Evolutionary conservation across 1,140 invertebrate species (phyloP), one percentile per base, ranked within the genome.

Genomic region (Megalonaias nervosa): DNA sequence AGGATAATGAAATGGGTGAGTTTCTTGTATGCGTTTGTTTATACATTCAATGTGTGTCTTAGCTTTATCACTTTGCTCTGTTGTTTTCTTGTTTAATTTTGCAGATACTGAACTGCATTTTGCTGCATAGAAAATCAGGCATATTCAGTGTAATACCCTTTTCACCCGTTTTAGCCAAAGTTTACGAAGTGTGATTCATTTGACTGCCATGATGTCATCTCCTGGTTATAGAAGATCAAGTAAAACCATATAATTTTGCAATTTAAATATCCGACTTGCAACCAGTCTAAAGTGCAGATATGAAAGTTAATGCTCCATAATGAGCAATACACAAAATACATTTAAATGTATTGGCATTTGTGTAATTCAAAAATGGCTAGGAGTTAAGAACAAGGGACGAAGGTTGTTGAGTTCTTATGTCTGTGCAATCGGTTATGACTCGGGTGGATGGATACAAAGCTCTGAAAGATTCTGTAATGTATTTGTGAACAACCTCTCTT

Each of bases 381-480:
- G 71, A 81, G 21, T 55, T 67, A 23, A 81, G 59, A 1, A 73
- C 77, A 38, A 81, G 21, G 17, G 79, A 81, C 17, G 79, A 81
- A 0, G 75, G 81, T 61, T 26, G 67, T 65, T 79, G 73, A 19
- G 68, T 77, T 73, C 61, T 75, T 11, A 82, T 74, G 48, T 82
- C 81, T 0, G 74, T 75, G 48, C 76, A 79, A 57, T 83, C 79
- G 48, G 78, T 71, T 31, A 77, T 80, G 0, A 81, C 73, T 19
- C 72, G 61, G 9, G 72, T 79, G 19, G 38, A 62, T 19, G 74
- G 77, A 73, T 74, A 80, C n/a, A 71, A 55, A 17, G 57, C 21
- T 64, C 77, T 74, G 59, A 85, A 71, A 71, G 19, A 48, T 57
- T 72, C 38, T 77, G 93, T 93, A 82, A 93, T 95, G 75, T 92